Percentiles rank a stretch among this genome's conserved stretches.
Conservation (phyloP, 2,797 vertebrate species). For the Epinephelus coioides region DNA sequence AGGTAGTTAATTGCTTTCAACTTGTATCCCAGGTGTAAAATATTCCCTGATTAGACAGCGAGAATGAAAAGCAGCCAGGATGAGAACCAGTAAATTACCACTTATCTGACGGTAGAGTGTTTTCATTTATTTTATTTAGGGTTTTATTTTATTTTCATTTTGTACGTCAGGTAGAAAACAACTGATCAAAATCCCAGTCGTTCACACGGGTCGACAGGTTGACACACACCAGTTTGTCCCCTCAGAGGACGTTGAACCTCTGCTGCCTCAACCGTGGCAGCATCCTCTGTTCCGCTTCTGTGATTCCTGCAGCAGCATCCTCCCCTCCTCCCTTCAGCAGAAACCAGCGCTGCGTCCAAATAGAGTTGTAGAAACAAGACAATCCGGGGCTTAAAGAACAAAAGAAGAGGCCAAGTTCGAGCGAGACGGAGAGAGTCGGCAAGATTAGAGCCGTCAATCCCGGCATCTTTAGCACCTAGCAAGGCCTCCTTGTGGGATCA, state of each 20-base stretch:
- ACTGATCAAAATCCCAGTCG: not conserved
- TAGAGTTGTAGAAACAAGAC: slow-evolving; percentile 81
- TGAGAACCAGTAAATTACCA: slow-evolving; percentile 1
- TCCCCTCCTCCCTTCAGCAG: slow-evolving; percentile 19
- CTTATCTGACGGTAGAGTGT: not conserved
- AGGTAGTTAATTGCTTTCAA: slow-evolving; percentile 35
- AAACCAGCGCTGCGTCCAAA: slow-evolving; percentile 71
- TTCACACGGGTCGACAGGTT: slow-evolving; percentile 6
- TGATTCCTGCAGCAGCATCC: slow-evolving; percentile 34
- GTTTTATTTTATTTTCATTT: not conserved
- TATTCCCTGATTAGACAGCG: slow-evolving; percentile 9
- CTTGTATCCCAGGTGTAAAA: slow-evolving; percentile 13
- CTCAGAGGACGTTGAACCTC: slow-evolving; percentile 19
- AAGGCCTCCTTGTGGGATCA: slow-evolving; percentile 77
- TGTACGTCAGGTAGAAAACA: not conserved
- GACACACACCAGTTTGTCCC: slow-evolving; percentile 15
- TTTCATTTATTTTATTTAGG: not conserved
- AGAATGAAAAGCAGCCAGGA: slow-evolving; percentile 7
- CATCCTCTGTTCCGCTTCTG: slow-evolving; percentile 24
- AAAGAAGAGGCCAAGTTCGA: slow-evolving; percentile 78
- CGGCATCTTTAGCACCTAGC: slow-evolving; percentile 63
- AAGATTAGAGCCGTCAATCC: slow-evolving; percentile 85
- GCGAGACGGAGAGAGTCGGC: slow-evolving; percentile 64
- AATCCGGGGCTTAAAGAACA: slow-evolving; percentile 84
- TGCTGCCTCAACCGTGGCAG: slow-evolving; percentile 7